A percentile compares a stretch with the other conserved stretches of the same genome.
phyloP scores from a whole-genome alignment of 2,113 vertebrate genomes.

The Urocynchramus pylzowi region DNA sequence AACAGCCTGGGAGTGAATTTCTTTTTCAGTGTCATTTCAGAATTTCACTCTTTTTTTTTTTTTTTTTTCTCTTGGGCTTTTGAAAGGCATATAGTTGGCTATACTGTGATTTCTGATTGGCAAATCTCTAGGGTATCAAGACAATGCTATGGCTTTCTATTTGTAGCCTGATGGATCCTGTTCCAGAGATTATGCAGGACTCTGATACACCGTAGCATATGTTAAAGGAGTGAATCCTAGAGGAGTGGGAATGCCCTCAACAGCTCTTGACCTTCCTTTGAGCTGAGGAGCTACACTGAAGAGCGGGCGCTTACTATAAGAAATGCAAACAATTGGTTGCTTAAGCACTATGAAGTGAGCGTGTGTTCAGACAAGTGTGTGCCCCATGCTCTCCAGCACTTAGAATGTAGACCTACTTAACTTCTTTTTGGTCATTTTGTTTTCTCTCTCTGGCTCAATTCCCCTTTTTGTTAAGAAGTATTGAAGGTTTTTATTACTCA shows the following conservation, averaged over 20 bases:
- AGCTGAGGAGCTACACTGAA: background rate
- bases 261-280: constrained; percentile 27
- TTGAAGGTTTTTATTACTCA: background rate
- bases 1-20: background rate
- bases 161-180: background rate
- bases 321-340: background rate
- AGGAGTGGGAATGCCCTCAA: background rate
- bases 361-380: background rate
- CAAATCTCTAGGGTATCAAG: background rate
- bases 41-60: background rate
- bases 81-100: background rate
- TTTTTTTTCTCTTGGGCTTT: background rate
- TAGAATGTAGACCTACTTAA: background rate
- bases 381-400: background rate
- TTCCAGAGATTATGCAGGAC: background rate
- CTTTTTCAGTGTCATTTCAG: background rate
- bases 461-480: background rate
- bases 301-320: background rate
- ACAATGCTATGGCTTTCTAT: background rate
- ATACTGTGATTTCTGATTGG: background rate
- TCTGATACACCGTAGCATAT: background rate
- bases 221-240: background rate
- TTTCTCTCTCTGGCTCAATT: background rate
- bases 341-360: background rate
- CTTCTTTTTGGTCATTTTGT: background rate